These are phyloP conservation scores for Neoniphon sammara DNA, from an alignment of 2,797 vertebrate genomes.

Conservation along the genomic window DNA sequence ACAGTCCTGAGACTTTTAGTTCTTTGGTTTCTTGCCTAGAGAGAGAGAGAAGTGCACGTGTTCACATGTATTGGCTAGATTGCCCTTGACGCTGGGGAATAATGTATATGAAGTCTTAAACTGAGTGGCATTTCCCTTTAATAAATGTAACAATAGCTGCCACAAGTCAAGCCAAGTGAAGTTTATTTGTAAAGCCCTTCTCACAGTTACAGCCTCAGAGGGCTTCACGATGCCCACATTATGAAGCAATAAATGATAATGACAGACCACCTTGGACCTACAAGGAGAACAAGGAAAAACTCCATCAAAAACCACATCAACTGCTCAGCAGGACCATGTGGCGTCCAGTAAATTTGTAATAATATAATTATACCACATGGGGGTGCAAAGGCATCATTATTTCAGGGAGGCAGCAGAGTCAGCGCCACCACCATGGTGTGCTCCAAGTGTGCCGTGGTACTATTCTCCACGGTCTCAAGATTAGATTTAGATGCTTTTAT, in stretches of 20 bases:
- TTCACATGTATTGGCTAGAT: not conserved
- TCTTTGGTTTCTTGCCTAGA: slow-evolving; percentile 33
- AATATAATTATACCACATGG: slow-evolving; percentile 51
- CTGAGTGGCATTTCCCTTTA: slow-evolving; percentile 9
- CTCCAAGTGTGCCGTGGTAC: not conserved
- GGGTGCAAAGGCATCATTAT: slow-evolving; percentile 58
- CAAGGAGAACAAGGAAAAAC: not conserved
- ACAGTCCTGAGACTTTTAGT: slow-evolving; percentile 15
- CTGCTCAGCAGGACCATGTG: too few relatives aligned
- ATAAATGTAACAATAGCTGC: not conserved
- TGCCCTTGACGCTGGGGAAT: not conserved
- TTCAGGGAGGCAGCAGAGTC: not conserved
- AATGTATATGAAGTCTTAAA: slow-evolving; percentile 16
- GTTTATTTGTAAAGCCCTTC: not conserved
- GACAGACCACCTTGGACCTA: not conserved
- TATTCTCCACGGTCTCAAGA: slow-evolving; percentile 1
- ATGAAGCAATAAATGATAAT: not conserved
- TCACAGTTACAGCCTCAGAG: too few relatives aligned
- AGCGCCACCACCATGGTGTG: not conserved
- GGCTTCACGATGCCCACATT: not conserved
- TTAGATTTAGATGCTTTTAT: slow-evolving; percentile 38
- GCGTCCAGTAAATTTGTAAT: slow-evolving; percentile 32
- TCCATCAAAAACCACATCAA: not conserved
- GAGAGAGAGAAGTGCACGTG: slow-evolving; percentile 4
- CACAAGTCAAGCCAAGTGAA: not conserved